Evolutionary conservation across 2,113 vertebrate species (phyloP), one percentile per base, ranked within the genome.

Genomic region (Chaetodon auriga): DNA sequence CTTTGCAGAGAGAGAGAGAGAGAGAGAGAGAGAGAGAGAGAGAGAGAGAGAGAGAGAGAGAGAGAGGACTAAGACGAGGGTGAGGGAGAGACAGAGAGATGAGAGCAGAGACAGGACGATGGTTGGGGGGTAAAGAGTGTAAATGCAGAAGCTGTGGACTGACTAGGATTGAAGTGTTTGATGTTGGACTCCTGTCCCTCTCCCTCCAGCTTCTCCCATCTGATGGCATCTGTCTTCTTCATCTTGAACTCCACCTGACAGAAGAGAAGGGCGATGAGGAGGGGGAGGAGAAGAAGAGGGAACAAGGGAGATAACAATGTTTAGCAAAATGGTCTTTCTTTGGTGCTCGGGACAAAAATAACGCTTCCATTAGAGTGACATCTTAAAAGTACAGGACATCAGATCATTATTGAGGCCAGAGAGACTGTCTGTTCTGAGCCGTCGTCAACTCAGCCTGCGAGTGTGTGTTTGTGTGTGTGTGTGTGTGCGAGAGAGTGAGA

Each of bases 181-280:
- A 97, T 79, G 19, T 89, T 94, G 53, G 94, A 90, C 89, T 93
- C 91, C 70, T 94, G 92, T 90, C 94, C 96, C 80, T 97, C 95
- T 57, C 97, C 97, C 87, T 99, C 97, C 90, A 99, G 95, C 87
- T 96, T 98, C 91, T 99, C 98, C 98, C 98, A 99, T 95, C 97
- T 96, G 84, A 96, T 93, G 76, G 95, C 97, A 83, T 99, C 98
- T 8, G 96, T 95, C 90, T 99, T 99, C 95, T 97, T 99, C 97
- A 99, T 96, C 95, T 98, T 99, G 94, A 99, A 97, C 94, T 99
- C 98, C 92, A 99, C 94, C 98, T 99, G 92, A 53, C 78, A 72
- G 83, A 13, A 51, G 61, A 85, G 84, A 61, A 9, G 78, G 19
- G 49, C 4, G 64, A 73, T 35, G 45, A 36, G 12, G 43, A 48